phyloP scores from a whole-genome alignment of 92 coral and sea anemone genomes.

The Epizoanthus stellaris region DNA sequence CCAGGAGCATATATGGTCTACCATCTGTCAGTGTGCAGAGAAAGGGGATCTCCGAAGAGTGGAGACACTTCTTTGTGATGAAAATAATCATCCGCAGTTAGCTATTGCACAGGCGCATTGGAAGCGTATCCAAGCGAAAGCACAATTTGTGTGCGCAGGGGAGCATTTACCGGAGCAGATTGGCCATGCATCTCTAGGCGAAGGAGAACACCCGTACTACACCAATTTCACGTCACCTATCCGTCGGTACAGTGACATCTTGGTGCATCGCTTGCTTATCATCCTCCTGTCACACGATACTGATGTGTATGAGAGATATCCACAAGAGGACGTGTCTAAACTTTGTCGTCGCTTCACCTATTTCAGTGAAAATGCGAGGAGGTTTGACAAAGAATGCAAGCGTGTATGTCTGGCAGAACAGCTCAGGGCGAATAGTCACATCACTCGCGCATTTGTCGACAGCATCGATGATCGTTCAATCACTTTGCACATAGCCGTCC shows the following conservation, averaged over 20 bases:
- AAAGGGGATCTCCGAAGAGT: slow-evolving; percentile 40
- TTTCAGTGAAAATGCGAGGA: slow-evolving; percentile 58
- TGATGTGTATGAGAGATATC: background rate
- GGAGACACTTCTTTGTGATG: slow-evolving; percentile 55
- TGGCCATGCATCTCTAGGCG: slow-evolving; percentile 24
- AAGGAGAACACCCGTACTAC: slow-evolving; percentile 52
- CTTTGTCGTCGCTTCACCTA: slow-evolving; percentile 88
- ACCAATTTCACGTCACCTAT: slow-evolving; percentile 94
- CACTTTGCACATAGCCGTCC: slow-evolving; percentile 53
- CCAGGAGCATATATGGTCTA: slow-evolving; percentile 54
- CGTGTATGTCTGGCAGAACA: slow-evolving; percentile 65
- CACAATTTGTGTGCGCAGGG: slow-evolving; percentile 57
- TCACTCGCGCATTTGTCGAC: slow-evolving; percentile 65
- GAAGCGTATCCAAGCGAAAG: slow-evolving; percentile 59
- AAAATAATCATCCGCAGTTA: slow-evolving; percentile 66
- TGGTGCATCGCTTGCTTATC: slow-evolving; percentile 80
- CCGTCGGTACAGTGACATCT: slow-evolving; percentile 90
- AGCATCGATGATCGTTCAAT: slow-evolving; percentile 59
- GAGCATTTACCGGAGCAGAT: slow-evolving; percentile 21
- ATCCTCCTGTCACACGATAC: slow-evolving; percentile 17
- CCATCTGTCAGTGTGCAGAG: slow-evolving; percentile 35
- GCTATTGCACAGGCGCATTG: slow-evolving; percentile 67
- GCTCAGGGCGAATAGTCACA: slow-evolving; percentile 54
- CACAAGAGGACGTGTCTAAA: slow-evolving; percentile 65
- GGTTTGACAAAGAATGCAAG: slow-evolving; percentile 75